Evolutionary conservation across 1,140 invertebrate species (phyloP).

Genomic region (Neelides sp.): DNA sequence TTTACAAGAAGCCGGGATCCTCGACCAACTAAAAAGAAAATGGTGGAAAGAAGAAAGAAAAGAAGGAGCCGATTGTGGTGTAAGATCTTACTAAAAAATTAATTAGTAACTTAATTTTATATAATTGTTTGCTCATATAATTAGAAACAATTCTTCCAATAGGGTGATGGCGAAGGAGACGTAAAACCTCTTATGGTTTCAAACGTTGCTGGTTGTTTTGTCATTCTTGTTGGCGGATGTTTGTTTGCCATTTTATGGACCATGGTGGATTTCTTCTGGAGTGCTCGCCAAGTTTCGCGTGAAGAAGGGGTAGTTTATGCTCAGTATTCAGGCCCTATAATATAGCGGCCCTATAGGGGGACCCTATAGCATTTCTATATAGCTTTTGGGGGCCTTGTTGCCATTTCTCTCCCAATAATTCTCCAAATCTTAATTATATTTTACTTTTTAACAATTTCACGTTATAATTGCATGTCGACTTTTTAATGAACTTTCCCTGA

Average conservation of each 20-base stretch:
- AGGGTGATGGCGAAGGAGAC: constrained; percentile 12
- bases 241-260: constrained; percentile 50
- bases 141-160: too few relatives aligned
- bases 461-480: too few relatives aligned
- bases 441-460: too few relatives aligned
- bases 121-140: too few relatives aligned
- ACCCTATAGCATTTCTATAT: too few relatives aligned
- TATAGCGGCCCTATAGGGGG: too few relatives aligned
- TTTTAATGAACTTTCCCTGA: too few relatives aligned
- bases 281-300: constrained; percentile 59
- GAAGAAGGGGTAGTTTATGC: constrained; percentile 67
- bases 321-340: too few relatives aligned
- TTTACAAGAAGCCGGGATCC: constrained; percentile 79
- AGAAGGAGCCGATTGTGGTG: constrained; percentile 64
- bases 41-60: constrained; percentile 89
- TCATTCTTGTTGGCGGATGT: constrained; percentile 61
- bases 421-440: too few relatives aligned
- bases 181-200: constrained; percentile 47
- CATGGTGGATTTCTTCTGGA: constrained; percentile 65
- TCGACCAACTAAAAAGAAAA: constrained; percentile 82
- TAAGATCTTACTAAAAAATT: constrained; percentile 37
- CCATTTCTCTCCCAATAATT: too few relatives aligned
- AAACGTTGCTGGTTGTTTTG: constrained; percentile 79
- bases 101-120: too few relatives aligned
- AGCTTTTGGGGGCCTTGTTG: too few relatives aligned